These are phyloP conservation scores for Passerina amoena DNA, from an alignment of 2,113 vertebrate species.

Conservation along the genomic window DNA sequence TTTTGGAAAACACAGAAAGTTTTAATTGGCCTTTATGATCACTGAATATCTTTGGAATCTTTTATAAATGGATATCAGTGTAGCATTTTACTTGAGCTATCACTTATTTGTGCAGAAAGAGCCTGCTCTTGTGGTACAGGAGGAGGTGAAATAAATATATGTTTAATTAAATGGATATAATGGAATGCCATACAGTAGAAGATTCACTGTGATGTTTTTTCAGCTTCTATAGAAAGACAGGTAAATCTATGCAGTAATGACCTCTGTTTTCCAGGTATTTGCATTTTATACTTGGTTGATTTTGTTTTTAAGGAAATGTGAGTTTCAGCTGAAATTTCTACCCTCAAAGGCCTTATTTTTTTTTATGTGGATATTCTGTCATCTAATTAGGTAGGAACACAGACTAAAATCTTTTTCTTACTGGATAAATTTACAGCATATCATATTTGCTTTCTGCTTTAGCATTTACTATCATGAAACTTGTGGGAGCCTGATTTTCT, in stretches of 20 bases:
- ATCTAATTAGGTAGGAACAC: neutral
- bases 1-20: neutral
- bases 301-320: neutral
- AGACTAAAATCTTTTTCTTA: neutral
- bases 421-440: neutral
- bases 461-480: neutral
- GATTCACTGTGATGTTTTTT: neutral
- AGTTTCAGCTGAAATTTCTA: neutral
- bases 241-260: neutral
- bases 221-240: neutral
- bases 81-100: neutral
- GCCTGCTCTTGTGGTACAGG: neutral
- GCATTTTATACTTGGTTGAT: neutral
- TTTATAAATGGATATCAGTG: neutral
- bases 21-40: neutral
- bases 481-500: neutral
- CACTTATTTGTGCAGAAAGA: neutral
- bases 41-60: neutral
- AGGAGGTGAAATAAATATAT: neutral
- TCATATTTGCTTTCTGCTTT: neutral
- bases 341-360: neutral
- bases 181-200: neutral
- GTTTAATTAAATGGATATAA: neutral
- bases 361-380: neutral
- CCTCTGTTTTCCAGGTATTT: neutral